Conservation (phyloP, 2,113 vertebrate genomes). For the Xiphias gladius region DNA sequence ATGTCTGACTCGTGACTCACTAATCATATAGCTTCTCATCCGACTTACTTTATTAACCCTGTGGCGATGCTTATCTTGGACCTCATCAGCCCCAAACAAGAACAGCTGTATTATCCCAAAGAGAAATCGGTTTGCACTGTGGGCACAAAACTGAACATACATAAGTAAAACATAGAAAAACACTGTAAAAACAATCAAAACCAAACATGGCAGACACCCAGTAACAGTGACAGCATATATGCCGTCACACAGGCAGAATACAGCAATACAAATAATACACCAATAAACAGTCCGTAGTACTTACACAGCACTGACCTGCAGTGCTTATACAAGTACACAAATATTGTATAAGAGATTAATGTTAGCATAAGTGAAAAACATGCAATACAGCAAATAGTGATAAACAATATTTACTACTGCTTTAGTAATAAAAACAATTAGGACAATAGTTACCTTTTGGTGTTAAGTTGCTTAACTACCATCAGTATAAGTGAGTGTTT, state of each 20-base stretch:
- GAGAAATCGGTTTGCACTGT: neutral
- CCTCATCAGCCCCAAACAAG: neutral
- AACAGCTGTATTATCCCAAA: conserved; percentile 4
- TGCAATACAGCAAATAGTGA: neutral
- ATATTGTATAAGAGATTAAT: neutral
- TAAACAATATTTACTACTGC: neutral
- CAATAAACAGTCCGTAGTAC: neutral
- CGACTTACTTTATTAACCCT: neutral
- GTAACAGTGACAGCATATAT: neutral
- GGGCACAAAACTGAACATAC: neutral
- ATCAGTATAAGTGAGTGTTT: too few relatives aligned
- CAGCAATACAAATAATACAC: neutral
- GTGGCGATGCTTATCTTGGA: neutral
- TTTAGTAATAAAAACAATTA: neutral
- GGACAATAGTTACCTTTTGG: too few relatives aligned
- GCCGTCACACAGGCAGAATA: neutral
- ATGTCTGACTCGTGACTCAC: neutral
- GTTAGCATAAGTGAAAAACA: neutral
- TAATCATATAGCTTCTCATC: neutral
- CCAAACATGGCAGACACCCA: neutral
- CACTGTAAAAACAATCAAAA: neutral
- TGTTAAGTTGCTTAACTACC: too few relatives aligned
- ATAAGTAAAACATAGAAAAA: neutral
- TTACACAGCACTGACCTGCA: neutral
- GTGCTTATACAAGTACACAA: neutral